Base-by-base conservation (phyloP, 92 coral and sea anemone genomes). In the Porites rus region DNA sequence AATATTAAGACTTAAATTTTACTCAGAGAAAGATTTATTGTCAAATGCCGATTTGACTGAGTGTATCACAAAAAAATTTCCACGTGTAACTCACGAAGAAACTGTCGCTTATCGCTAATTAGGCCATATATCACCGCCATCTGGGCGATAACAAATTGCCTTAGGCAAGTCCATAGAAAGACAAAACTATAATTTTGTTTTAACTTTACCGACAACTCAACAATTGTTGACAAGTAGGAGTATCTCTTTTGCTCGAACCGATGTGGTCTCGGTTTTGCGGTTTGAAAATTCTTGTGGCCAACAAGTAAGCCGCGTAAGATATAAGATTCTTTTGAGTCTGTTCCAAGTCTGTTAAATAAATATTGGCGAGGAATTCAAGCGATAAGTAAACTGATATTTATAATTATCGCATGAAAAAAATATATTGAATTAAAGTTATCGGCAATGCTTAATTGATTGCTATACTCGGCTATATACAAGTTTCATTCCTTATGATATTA, bases 141-240 rank as follows among this genome's bases (percentile, higher is more conserved):
- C 74, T 83, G 80, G 14, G 74, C 13, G 53, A 19, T 10, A 60
- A 43, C 63, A 69, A 38, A 61, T 81, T 74, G 80, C 87, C 87
- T 46, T 10, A 28, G 80, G 87, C 78, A 13, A 19, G 17, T 19
- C 22, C 14, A 51, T 25, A 50, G 25, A 63, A 46, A 21, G 60
- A 72, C 73, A 74, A 83, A 74, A 83, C 87, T 80, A n/a, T 63
- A 83, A 83, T 51, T 74, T 74, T 51, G 64, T 75, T 52, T 72
- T 73, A 75, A 62, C 87, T 61, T 51, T 73, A 73, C 87, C 87
- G 87, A 73, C 87, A 83, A 63, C 87, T 62, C 52, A 74, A 64
- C 80, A 74, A 83, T 73, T 74, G 87, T 63, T 74, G 87, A 73
- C 80, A 83, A 65, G 43, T 83, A 73, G 87, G 31, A 12, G 80